These are phyloP conservation scores for Eulacestoma nigropectus DNA, from an alignment of 2,113 vertebrate species.

Conservation along the genomic window DNA sequence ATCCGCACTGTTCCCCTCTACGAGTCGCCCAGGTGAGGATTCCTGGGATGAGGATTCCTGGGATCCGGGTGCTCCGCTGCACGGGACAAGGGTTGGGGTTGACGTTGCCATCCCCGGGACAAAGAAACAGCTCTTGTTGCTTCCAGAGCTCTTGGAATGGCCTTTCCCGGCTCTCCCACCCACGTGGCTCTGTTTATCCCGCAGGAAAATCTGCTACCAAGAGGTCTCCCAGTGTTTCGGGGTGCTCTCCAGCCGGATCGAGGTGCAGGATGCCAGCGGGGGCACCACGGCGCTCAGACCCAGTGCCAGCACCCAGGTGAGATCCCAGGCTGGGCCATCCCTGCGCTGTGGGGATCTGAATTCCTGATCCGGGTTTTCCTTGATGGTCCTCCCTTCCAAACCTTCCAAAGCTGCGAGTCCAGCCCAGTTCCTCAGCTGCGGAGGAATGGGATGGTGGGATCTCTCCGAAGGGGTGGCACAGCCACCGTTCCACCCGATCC, in stretches of 20 bases:
- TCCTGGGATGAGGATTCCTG: background rate
- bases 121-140: background rate
- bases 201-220: conserved; percentile 97
- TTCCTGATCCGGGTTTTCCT: background rate
- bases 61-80: background rate
- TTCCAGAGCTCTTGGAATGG: background rate
- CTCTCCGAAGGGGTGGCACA: accelerated
- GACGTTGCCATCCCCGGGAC: accelerated
- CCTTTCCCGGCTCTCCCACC: background rate
- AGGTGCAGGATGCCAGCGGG: conserved; percentile 93
- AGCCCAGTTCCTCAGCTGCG: background rate
- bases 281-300: conserved; percentile 89
- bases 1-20: conserved; percentile 96
- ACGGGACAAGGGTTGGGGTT: accelerated
- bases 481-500: background rate
- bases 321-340: background rate
- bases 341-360: accelerated
- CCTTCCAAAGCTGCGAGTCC: background rate
- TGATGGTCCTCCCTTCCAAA: background rate
- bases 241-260: conserved; percentile 92
- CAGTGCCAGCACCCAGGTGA: conserved; percentile 98
- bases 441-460: background rate
- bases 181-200: background rate
- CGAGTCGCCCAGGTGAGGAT: conserved; percentile 89
- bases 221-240: conserved; percentile 97